These are phyloP conservation scores for Malaclemys terrapin DNA, from an alignment of 2,113 vertebrate species.

Conservation along the genomic window DNA sequence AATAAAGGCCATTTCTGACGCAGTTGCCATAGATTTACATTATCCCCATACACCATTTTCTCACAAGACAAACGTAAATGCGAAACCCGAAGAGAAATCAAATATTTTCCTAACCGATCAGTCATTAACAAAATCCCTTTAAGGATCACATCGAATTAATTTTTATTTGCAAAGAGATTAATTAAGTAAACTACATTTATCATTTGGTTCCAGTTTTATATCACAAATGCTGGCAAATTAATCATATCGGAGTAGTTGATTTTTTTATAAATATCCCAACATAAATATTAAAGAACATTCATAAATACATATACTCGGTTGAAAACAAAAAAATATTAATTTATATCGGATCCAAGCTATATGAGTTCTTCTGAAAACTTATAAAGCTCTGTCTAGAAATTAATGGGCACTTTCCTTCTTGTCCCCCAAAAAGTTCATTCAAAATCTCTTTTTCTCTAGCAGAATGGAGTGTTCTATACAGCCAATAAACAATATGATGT, in stretches of 20 bases:
- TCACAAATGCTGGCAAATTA: neutral
- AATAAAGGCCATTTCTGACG: neutral
- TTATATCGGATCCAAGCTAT: neutral
- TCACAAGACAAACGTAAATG: neutral
- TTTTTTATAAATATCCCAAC: neutral
- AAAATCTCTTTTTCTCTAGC: neutral
- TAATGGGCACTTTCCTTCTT: neutral
- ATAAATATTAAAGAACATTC: neutral
- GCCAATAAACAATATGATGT: neutral
- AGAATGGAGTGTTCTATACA: neutral
- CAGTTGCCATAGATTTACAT: neutral
- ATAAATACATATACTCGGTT: neutral
- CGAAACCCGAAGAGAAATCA: neutral
- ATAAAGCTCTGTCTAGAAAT: neutral
- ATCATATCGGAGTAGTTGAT: neutral
- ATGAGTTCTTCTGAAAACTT: neutral
- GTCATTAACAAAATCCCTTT: neutral
- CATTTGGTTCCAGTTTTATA: neutral
- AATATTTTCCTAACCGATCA: neutral
- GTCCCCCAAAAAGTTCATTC: neutral
- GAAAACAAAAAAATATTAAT: neutral
- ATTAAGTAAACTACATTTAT: neutral
- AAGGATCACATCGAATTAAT: conserved; percentile 12
- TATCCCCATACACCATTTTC: neutral
- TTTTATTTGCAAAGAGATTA: conserved; percentile 1